Base-by-base conservation (phyloP, 2,113 vertebrate genomes). In the Amphiprion percula region DNA sequence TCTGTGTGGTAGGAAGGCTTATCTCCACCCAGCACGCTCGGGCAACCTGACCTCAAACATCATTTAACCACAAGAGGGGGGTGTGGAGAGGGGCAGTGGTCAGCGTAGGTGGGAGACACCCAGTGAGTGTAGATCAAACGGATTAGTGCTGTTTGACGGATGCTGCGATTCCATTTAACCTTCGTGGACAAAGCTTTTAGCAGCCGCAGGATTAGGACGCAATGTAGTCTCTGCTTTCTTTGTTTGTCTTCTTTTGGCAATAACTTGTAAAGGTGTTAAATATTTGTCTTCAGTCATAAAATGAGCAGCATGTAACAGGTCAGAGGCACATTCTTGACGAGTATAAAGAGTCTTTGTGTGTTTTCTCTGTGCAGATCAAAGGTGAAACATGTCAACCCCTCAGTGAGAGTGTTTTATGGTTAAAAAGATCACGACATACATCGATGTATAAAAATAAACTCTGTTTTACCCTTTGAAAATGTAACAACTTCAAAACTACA, bases 61-160 rank as follows among this genome's bases (percentile, higher is more conserved):
- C 61, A 53, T 68, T 69, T 64, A 44, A 41, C 85, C 85, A 82
- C 82, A 68, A 83, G 85, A 75, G 85, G 85, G 80, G 10, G 68
- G 17, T 83, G 67, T 69, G 44, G 74, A 77, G 63, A 65, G 68
- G 72, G 47, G 23, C 74, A 41, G 26, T 17, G 56, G 73, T 80
- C 80, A 75, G 56, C 64, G 17, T 50, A 60, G 39, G 50, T 39
- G 74, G 60, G 49, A 50, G 44, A 69, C 50, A 12, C 19, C 17
- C 12, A 30, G 56, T 47, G 41, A 46, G 21, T 46, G 16, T 1
- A 59, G 39, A 65, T 62, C 39, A 74, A 15, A 66, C 11, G 66
- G 61, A 77, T 80, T 62, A 75, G 56, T 68, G 66, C 12, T 56
- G 60, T 74, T 66, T 60, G 80, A 76, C 81, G 66, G 54, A 76